Evolutionary conservation across 2,113 vertebrate genomes (phyloP).

Genomic region (Paramisgurnus dabryanus): DNA sequence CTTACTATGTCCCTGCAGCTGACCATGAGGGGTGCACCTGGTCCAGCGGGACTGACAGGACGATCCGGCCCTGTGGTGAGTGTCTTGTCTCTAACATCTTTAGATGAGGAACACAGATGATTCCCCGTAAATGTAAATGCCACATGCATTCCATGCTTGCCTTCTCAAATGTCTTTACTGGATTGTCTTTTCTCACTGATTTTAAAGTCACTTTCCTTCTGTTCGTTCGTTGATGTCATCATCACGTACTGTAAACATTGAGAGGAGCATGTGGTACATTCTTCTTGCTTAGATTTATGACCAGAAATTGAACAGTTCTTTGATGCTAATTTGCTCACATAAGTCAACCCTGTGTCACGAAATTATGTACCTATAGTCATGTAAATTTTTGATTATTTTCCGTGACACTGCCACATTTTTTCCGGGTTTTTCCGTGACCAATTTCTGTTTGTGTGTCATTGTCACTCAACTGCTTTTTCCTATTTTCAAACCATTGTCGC

Average conservation of each 20-base stretch:
- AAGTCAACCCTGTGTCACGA: neutral
- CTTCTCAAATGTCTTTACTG: neutral
- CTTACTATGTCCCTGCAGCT: slow-evolving; percentile 77
- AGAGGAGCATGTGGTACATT: slow-evolving; percentile 36
- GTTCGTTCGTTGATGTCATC: neutral
- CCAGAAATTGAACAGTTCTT: slow-evolving; percentile 1
- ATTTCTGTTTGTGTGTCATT: too few relatives aligned
- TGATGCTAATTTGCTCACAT: neutral
- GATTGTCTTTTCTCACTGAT: neutral
- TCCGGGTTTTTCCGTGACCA: too few relatives aligned
- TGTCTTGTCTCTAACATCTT: slow-evolving; percentile 37
- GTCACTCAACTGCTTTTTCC: too few relatives aligned
- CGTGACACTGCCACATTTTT: too few relatives aligned
- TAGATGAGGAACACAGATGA: slow-evolving; percentile 10
- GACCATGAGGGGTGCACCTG: slow-evolving; percentile 88
- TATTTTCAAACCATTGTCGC: too few relatives aligned
- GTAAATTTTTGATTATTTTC: too few relatives aligned
- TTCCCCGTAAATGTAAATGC: neutral
- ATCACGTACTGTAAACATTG: neutral
- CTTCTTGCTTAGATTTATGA: slow-evolving; percentile 44
- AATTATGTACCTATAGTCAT: too few relatives aligned
- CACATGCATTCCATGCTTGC: neutral
- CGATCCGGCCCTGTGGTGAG: slow-evolving; percentile 93
- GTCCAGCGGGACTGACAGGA: slow-evolving; percentile 91
- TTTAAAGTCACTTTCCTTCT: neutral